These are phyloP conservation scores for Brotogeris chrysoptera DNA, from an alignment of 2,797 vertebrate genomes.

Conservation along the genomic window DNA sequence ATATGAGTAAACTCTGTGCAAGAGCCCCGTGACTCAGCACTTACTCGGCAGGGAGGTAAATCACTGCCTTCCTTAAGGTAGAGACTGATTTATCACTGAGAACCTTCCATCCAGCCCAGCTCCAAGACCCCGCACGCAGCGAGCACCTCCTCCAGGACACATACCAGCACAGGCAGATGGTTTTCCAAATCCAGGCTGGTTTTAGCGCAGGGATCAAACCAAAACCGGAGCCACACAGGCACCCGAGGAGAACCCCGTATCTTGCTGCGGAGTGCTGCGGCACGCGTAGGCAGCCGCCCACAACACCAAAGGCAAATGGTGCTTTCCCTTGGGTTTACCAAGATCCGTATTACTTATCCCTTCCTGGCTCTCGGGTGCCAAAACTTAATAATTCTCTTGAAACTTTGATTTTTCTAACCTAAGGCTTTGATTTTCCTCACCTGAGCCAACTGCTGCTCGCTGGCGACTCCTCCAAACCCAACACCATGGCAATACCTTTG, in stretches of 20 bases:
- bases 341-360: not conserved
- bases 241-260: not conserved
- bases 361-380: not conserved
- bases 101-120: not conserved
- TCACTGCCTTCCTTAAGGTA: not conserved
- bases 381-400: not conserved
- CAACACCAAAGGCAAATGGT: not conserved
- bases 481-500: not conserved
- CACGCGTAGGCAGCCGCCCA: not conserved
- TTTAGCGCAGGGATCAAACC: not conserved
- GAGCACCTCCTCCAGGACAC: not conserved
- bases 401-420: not conserved
- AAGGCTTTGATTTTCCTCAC: not conserved
- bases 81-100: not conserved
- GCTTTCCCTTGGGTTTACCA: not conserved
- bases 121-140: fast-evolving
- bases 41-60: not conserved
- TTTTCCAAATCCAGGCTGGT: not conserved
- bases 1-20: not conserved
- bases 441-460: not conserved
- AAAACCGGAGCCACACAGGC: not conserved
- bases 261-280: not conserved
- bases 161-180: not conserved
- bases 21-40: constrained; percentile 19
- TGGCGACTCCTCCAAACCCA: not conserved